Base-by-base conservation (phyloP, 2,113 vertebrate genomes). In the Reinhardtius hippoglossoides region DNA sequence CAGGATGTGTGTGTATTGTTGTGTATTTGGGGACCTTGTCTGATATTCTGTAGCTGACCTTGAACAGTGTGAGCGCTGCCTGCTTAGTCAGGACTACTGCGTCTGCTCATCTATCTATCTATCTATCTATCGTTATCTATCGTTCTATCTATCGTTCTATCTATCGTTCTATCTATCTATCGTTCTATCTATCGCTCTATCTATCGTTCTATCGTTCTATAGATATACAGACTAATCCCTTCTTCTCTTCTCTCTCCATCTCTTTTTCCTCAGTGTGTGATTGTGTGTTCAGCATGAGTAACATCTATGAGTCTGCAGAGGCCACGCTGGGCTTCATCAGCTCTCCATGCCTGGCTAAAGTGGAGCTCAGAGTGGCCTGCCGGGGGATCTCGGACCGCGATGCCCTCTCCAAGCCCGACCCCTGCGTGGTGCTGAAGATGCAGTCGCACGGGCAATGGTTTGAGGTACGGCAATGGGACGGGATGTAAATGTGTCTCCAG, bases 351-450 rank as follows among this genome's bases (percentile, higher is more conserved):
- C 95, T 96, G 18, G 93, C 95, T 4, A 94, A 96, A 83, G 96
- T 97, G 73, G 96, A 97, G 93, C 93, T 97, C 44, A 91, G 96
- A 18, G 95, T 97, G 37, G 96, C 96, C 80, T 96, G 95, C 81
- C 92, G 94, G 27, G 95, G 95, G 62, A 95, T 97, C 71, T 91
- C 95, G 3, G 95, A 96, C 90, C 90, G 95, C 5, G 96, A 96
- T 35, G 95, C 95, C 0, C 94, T 95, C 75, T 89, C 93, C 87
- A 96, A 96, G 59, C 95, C 96, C 0, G 94, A 97, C 82, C 96
- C 96, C 12, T 96, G 96, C 1, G 95, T 96, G 77, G 91, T 96
- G 67, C 91, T 97, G 55, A 96, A 96, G 88, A 94, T 96, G 93
- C 95, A 94, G 90, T 96, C 94, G 0, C 95, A 96, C 0, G 96